Percentiles rank a stretch among this genome's conserved stretches.
Evolutionary conservation across 2,888 invertebrate species (phyloP).

Genomic region (Cataglyphis albicans): DNA sequence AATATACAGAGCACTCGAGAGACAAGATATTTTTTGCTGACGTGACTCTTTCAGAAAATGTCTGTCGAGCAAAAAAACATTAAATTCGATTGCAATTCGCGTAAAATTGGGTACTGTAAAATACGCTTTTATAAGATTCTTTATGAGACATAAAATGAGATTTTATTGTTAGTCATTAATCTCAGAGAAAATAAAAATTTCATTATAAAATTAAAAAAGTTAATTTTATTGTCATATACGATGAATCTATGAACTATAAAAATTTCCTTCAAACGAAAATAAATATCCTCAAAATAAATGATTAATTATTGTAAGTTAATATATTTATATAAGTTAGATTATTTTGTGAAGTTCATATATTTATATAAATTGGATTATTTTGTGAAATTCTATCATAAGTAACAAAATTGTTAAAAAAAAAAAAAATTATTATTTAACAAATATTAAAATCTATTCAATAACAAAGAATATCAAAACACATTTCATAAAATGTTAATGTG

Average conservation of each 20-base stretch:
- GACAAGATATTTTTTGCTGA: slow-evolving; percentile 1
- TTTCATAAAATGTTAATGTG: neutral
- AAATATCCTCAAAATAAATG: neutral
- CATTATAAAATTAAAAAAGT: neutral
- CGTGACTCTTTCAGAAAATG: slow-evolving; percentile 14
- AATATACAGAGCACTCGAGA: neutral
- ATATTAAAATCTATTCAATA: neutral
- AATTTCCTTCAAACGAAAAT: neutral
- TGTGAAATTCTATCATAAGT: neutral
- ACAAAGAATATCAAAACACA: neutral
- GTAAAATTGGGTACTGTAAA: neutral
- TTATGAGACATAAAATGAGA: neutral
- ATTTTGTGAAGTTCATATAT: neutral
- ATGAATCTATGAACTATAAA: neutral
- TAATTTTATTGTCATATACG: neutral
- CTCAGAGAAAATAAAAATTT: neutral
- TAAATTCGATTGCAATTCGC: slow-evolving; percentile 4
- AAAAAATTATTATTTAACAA: neutral
- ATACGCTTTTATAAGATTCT: neutral
- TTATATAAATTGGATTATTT: neutral
- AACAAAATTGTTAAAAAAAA: neutral
- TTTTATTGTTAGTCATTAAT: neutral
- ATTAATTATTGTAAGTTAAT: neutral
- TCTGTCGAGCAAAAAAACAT: neutral
- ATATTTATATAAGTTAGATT: neutral